Percentiles rank a stretch among this genome's conserved stretches.
phyloP scores from a whole-genome alignment of 2,113 vertebrate genomes.

The Eidolon helvum region DNA sequence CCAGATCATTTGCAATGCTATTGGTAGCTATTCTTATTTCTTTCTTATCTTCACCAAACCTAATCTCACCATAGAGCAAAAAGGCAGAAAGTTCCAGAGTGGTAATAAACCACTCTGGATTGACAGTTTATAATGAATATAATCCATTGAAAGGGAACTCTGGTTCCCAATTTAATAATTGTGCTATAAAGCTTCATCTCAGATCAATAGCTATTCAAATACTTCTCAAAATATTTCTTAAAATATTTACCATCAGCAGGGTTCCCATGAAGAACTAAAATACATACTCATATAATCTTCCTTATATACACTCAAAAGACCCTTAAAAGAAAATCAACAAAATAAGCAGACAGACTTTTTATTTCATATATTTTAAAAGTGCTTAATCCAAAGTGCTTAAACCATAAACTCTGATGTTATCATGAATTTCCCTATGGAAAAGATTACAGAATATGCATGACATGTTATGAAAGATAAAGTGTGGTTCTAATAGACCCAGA shows the following conservation, averaged over 20 bases:
- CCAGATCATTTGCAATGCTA: not conserved
- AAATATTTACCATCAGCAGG: not conserved
- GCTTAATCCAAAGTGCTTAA: constrained; percentile 19
- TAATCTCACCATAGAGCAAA: not conserved
- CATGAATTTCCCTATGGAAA: not conserved
- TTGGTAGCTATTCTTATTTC: not conserved
- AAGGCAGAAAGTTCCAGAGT: constrained; percentile 11
- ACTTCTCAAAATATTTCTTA: constrained; percentile 37
- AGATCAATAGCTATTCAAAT: constrained; percentile 44
- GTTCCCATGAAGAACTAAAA: constrained; percentile 32
- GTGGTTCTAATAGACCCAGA: not conserved
- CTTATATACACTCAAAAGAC: constrained; percentile 21
- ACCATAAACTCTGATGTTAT: not conserved
- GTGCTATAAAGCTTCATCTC: not conserved
- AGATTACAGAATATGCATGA: not conserved
- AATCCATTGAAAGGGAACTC: constrained; percentile 33
- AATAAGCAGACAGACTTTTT: constrained; percentile 11
- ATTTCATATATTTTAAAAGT: constrained; percentile 8
- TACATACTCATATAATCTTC: not conserved
- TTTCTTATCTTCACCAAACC: not conserved
- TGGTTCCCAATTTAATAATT: constrained; percentile 39
- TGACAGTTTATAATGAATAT: constrained; percentile 49
- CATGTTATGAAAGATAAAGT: not conserved
- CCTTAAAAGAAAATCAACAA: constrained; percentile 37
- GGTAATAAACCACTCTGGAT: constrained; percentile 35